Conservation (phyloP, 1,140 invertebrate genomes). For the Cyrtorhinus lividipennis region DNA sequence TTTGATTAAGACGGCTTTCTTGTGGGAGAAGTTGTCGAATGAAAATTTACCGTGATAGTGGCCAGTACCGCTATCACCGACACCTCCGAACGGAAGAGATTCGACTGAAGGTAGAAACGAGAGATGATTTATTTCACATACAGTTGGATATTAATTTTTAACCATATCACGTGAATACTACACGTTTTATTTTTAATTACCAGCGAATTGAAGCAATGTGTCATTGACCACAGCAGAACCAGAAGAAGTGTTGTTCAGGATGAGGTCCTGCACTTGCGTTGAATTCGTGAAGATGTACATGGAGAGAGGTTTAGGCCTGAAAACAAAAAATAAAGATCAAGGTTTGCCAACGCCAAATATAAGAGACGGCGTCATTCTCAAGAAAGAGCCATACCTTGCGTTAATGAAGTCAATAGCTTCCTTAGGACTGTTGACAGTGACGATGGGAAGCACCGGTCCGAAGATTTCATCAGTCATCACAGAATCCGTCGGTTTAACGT, state of each 20-base stretch:
- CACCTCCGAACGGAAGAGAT: conserved; percentile 65
- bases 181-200: conserved; percentile 40
- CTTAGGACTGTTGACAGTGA: conserved; percentile 61
- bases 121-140: no score
- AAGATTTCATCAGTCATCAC: conserved; percentile 93
- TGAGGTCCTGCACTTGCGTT: conserved; percentile 50
- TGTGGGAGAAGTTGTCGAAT: conserved; percentile 87
- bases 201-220: conserved; percentile 71
- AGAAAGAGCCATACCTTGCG: conserved; percentile 32
- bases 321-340: conserved; percentile 16
- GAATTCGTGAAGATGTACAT: conserved; percentile 76
- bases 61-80: conserved; percentile 84
- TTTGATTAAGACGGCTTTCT: conserved; percentile 70
- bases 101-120: conserved; percentile 50
- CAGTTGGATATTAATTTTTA: no score
- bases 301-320: conserved; percentile 64
- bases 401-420: conserved; percentile 85
- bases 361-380: conserved; percentile 21
- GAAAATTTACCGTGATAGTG: conserved; percentile 81
- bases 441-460: conserved; percentile 82
- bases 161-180: no score
- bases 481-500: conserved; percentile 51
- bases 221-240: conserved; percentile 84
- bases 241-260: conserved; percentile 61
- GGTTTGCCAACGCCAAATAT: not conserved